Evolutionary conservation across 2,797 vertebrate genomes (phyloP).

Genomic region (Ibycter americanus): DNA sequence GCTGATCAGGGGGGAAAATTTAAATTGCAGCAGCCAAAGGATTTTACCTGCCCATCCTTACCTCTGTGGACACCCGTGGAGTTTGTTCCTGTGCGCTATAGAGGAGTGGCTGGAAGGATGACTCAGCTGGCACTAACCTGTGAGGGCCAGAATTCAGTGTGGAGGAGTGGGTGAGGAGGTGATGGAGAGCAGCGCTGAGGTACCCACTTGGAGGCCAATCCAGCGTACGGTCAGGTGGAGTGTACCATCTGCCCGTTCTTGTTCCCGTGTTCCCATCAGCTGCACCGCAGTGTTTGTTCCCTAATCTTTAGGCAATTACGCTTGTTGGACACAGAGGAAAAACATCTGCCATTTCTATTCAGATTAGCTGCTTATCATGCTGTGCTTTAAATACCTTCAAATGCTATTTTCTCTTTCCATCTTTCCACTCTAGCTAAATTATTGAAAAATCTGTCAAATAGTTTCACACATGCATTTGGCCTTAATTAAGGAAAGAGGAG

Average conservation of each 20-base stretch:
- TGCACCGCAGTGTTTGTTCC: not conserved
- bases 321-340: not conserved
- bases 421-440: not conserved
- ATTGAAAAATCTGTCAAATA: slow-evolving; percentile 7
- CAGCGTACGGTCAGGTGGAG: not conserved
- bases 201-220: not conserved
- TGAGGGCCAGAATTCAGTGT: rapidly evolving
- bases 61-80: not conserved
- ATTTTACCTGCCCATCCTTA: not conserved
- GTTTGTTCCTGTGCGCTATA: not conserved
- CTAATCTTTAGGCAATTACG: not conserved
- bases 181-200: rapidly evolving
- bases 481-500: slow-evolving; percentile 4
- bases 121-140: not conserved
- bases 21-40: not conserved
- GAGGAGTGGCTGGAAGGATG: not conserved
- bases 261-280: not conserved
- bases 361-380: not conserved
- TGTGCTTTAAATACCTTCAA: not conserved
- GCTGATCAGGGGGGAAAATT: not conserved
- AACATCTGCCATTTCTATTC: not conserved
- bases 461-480: not conserved
- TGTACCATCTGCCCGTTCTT: not conserved
- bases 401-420: not conserved
- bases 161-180: not conserved